These are phyloP conservation scores for Drosophila colorata DNA, from an alignment of 2,888 invertebrate genomes.

Conservation along the genomic window DNA sequence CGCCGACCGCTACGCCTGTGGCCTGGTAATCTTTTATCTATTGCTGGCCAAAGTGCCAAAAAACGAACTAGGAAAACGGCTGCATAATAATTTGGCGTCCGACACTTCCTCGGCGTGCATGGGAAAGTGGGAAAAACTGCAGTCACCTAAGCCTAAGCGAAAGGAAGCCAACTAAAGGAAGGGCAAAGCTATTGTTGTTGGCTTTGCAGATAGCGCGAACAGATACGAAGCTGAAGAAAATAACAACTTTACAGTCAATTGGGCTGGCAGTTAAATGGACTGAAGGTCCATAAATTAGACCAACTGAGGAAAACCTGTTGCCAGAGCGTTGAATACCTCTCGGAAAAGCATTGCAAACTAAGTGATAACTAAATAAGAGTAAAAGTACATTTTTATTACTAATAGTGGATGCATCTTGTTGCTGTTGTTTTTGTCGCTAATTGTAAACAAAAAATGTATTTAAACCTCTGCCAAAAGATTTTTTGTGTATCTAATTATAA, in stretches of 20 bases:
- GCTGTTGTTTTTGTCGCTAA: too few species aligned
- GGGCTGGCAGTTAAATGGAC: constrained; percentile 28
- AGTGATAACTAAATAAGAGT: neutral
- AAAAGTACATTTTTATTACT: neutral
- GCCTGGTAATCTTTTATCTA: constrained; percentile 24
- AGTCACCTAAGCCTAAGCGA: constrained; percentile 16
- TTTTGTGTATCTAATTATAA: neutral
- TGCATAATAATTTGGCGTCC: constrained; percentile 36
- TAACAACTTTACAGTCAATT: constrained; percentile 56
- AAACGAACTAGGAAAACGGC: constrained; percentile 11
- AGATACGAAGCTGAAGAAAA: constrained; percentile 23
- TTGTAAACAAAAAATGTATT: neutral
- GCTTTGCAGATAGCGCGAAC: constrained; percentile 35
- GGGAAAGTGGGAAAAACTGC: constrained; percentile 61
- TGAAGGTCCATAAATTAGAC: constrained; percentile 42
- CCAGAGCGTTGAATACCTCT: constrained; percentile 2
- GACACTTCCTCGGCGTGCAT: constrained; percentile 63
- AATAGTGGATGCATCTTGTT: neutral
- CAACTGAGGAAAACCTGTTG: constrained; percentile 13
- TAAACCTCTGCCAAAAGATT: too few species aligned
- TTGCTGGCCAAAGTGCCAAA: constrained; percentile 16
- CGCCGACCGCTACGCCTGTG: constrained; percentile 7
- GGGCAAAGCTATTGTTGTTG: constrained; percentile 39
- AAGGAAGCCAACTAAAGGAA: constrained; percentile 17
- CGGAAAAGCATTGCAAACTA: constrained; percentile 6